Conservation (phyloP, 2,797 vertebrate genomes). For the Sebastes hopkinsi region DNA sequence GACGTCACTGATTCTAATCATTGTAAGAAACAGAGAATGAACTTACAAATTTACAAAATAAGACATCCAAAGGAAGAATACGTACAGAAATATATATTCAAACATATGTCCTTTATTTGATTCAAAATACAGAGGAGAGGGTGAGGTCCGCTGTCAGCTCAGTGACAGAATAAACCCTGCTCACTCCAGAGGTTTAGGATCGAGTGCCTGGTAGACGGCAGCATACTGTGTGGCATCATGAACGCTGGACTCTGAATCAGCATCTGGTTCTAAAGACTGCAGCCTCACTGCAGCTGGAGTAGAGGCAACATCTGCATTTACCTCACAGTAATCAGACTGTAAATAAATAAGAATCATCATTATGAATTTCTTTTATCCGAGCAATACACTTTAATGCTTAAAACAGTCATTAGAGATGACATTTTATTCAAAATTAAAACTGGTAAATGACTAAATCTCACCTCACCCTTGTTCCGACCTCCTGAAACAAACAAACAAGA, state of each 20-base stretch:
- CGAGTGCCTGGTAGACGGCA: conserved; percentile 41
- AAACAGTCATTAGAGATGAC: neutral
- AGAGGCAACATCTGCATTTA: conserved; percentile 10
- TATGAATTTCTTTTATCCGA: neutral
- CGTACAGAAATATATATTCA: neutral
- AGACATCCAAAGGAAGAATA: neutral
- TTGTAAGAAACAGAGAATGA: neutral
- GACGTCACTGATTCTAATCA: neutral
- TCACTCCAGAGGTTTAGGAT: conserved; percentile 56
- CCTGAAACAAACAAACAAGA: conserved; percentile 33
- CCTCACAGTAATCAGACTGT: conserved; percentile 41
- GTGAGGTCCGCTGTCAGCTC: neutral
- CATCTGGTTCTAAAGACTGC: conserved; percentile 16
- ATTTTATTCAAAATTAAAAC: neutral
- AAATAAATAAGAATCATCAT: neutral
- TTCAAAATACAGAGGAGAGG: neutral
- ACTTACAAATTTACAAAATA: neutral
- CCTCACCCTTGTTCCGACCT: conserved; percentile 33
- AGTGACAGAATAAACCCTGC: neutral
- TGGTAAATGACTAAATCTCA: conserved; percentile 22
- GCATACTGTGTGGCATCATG: conserved; percentile 17
- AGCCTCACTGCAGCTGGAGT: conserved; percentile 21
- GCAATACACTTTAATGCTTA: neutral
- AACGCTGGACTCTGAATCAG: conserved; percentile 14
- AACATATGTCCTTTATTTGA: conserved; percentile 23